Evolutionary conservation across 2,888 invertebrate species (phyloP), one percentile per base, ranked within the genome.

Genomic region (Trachelus troglodyta): DNA sequence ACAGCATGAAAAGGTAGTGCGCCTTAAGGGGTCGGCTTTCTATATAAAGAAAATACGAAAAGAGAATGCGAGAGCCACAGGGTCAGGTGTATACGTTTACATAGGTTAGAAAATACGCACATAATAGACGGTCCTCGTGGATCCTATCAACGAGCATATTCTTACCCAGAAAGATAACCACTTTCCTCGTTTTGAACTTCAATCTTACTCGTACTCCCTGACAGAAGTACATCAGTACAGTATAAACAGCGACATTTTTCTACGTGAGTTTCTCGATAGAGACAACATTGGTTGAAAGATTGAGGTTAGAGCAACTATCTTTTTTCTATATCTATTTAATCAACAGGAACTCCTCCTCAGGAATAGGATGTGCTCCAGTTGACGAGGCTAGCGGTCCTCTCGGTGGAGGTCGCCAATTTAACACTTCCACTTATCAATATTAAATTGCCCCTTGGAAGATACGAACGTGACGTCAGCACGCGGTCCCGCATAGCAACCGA

Each of bases 401-500:
- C 75, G 33, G 33, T 77, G 71, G 75, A 78, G 37, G 34, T 79
- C 73, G 81, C 80, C 81, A 80, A 80, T 79, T 79, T 82, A 80
- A 80, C 79, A 82, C 80, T 86, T 84, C 84, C 80, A 86, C 86
- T 90, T 89, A 89, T 89, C 87, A 89, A 88, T 88, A 87, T 88
- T 87, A 89, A 89, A 87, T 88, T 86, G 87, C 84, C 85, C 83
- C 83, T 84, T 83, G 84, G 85, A 86, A 86, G 75, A 78, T 79
- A 80, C 78, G 81, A 81, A 78, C 77, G 81, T 89, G 90, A 89
- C 89, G 89, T 89, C 89, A 89, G 80, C 83, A 77, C 78, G 79
- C 81, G 81, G 80, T 85, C 87, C 85, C 88, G 89, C 89, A 89
- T 89, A 89, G 89, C 89, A 89, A 89, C 89, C 83, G 83, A 84